Evolutionary conservation across 1,140 invertebrate species (phyloP).

Genomic region (Magallana gigas): DNA sequence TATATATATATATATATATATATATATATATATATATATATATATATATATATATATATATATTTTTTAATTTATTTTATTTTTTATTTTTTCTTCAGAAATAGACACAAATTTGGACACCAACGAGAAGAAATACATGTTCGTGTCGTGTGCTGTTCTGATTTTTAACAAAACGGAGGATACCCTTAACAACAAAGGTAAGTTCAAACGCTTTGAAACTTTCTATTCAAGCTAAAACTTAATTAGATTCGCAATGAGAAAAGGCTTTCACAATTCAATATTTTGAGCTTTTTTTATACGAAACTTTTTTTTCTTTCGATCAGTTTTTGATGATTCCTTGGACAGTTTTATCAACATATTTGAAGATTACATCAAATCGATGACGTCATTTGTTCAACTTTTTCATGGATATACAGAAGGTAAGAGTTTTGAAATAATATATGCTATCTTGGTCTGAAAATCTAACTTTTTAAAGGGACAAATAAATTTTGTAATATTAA

Average conservation of each 20-base stretch:
- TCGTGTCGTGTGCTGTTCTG: background rate
- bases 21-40: too few relatives aligned
- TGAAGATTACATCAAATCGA: background rate
- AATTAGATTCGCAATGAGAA: too few relatives aligned
- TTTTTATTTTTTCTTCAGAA: too few relatives aligned
- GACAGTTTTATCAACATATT: slow-evolving; percentile 9
- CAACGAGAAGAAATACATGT: background rate
- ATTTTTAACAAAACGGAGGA: background rate
- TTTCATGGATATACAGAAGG: background rate
- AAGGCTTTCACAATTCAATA: too few relatives aligned
- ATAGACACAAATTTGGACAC: background rate
- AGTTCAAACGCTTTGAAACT: background rate
- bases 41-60: too few relatives aligned
- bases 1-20: too few relatives aligned
- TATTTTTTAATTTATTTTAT: too few relatives aligned
- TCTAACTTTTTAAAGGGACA: too few relatives aligned
- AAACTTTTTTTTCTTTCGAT: background rate
- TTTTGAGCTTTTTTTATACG: too few relatives aligned
- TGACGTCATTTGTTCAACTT: background rate
- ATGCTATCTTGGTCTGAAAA: too few relatives aligned
- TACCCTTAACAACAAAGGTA: background rate
- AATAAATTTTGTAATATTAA: too few relatives aligned
- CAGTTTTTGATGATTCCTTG: background rate
- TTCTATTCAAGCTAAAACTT: too few relatives aligned
- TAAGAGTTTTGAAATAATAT: background rate